Conservation (phyloP, 1,140 invertebrate genomes). For the Phenacoccus solenopsis region DNA sequence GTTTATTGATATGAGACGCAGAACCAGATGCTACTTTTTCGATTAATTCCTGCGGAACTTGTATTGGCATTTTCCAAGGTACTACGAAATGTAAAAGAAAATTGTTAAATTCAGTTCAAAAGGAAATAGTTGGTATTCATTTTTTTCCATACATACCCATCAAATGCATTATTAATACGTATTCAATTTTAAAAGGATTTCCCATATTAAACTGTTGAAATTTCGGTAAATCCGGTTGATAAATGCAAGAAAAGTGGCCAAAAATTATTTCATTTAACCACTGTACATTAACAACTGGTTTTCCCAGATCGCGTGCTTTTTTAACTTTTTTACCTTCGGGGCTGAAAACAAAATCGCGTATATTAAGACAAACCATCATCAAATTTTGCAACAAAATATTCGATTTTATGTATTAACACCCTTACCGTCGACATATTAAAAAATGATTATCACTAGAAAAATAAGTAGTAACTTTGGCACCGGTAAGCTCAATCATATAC, state of each 20-base stretch:
- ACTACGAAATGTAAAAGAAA: constrained; percentile 40
- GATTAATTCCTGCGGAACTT: constrained; percentile 72
- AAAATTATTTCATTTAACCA: constrained; percentile 90
- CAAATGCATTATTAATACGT: constrained; percentile 70
- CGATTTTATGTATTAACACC: background rate
- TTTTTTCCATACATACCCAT: constrained; percentile 55
- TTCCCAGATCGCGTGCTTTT: constrained; percentile 78
- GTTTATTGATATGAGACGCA: constrained; percentile 36
- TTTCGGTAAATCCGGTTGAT: constrained; percentile 66
- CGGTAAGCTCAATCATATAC: constrained; percentile 67
- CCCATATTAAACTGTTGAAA: constrained; percentile 75
- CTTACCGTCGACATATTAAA: constrained; percentile 30
- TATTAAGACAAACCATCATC: no score
- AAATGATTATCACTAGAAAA: constrained; percentile 46
- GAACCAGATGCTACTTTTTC: constrained; percentile 51
- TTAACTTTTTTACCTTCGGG: constrained; percentile 75
- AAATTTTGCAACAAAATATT: no score
- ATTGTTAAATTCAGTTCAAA: background rate
- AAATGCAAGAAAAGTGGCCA: constrained; percentile 67
- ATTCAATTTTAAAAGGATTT: constrained; percentile 75
- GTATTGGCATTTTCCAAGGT: constrained; percentile 83
- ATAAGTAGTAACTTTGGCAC: constrained; percentile 62
- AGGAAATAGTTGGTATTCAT: no score
- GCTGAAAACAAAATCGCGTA: constrained; percentile 36
- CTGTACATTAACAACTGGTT: constrained; percentile 75